These are phyloP conservation scores for Drosophila affinis DNA, from an alignment of 2,888 invertebrate species.

Conservation along the genomic window DNA sequence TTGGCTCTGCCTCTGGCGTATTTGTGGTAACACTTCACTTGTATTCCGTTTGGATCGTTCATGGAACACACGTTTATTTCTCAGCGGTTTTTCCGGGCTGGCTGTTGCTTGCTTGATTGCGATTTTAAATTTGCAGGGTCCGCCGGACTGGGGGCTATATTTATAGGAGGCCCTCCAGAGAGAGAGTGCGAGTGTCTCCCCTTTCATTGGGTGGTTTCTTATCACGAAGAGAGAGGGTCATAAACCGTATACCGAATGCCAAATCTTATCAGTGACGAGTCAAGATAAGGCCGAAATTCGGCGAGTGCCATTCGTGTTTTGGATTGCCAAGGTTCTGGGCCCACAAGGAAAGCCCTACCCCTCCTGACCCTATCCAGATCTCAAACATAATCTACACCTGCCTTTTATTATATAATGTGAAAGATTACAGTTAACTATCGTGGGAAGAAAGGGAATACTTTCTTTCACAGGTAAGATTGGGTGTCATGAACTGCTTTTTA, in stretches of 20 bases:
- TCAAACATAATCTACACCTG: neutral
- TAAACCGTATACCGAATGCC: neutral
- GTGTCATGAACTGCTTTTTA: neutral
- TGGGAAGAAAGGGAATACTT: neutral
- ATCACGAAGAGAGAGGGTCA: conserved; percentile 32
- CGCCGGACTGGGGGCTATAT: conserved; percentile 24
- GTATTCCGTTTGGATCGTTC: conserved; percentile 59
- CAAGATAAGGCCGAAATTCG: conserved; percentile 28
- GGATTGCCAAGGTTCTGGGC: conserved; percentile 4
- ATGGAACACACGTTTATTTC: conserved; percentile 62
- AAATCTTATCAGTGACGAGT: conserved; percentile 35
- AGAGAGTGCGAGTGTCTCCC: conserved; percentile 10
- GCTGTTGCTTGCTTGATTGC: conserved; percentile 50
- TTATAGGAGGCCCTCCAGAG: conserved; percentile 50
- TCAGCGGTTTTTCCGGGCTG: conserved; percentile 49
- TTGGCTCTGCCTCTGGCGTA: conserved; percentile 45
- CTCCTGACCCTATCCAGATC: no score
- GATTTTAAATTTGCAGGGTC: conserved; percentile 52
- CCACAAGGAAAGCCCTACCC: conserved; percentile 16
- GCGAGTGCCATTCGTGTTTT: conserved; percentile 26
- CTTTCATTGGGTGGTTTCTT: conserved; percentile 34
- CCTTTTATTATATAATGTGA: neutral
- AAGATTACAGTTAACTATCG: neutral
- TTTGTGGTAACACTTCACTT: conserved; percentile 70
- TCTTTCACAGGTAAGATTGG: neutral